A percentile compares a stretch with the other conserved stretches of the same genome.
Conservation (phyloP, 2,888 invertebrate genomes). For the Agapetus fuscipes region DNA sequence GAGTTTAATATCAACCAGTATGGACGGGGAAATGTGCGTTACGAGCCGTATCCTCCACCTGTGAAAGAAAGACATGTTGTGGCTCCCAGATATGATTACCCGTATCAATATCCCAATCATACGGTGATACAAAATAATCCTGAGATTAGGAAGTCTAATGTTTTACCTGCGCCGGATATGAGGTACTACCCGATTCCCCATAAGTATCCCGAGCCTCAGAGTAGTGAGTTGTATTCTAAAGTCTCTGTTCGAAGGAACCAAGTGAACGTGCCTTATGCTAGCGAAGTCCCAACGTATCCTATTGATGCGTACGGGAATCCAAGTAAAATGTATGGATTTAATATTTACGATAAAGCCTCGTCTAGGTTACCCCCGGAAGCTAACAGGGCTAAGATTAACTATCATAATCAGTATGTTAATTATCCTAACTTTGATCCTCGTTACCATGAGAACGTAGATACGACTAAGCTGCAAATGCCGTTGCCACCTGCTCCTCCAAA, state of each 20-base stretch:
- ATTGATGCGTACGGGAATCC: conserved; percentile 8
- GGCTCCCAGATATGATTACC: conserved; percentile 31
- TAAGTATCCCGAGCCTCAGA: conserved; percentile 8
- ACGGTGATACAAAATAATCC: conserved; percentile 7
- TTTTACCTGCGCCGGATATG: conserved; percentile 7
- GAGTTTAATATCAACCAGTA: conserved; percentile 8
- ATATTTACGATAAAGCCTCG: conserved; percentile 6
- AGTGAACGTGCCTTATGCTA: conserved; percentile 4
- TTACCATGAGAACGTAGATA: conserved; percentile 6
- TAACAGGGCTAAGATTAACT: conserved; percentile 10
- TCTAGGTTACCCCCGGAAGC: conserved; percentile 8
- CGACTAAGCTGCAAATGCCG: conserved; percentile 5
- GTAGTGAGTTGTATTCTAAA: conserved; percentile 6
- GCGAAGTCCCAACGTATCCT: conserved; percentile 5
- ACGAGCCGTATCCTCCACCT: conserved; percentile 38
- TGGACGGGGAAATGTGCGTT: conserved; percentile 24
- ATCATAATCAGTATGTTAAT: conserved; percentile 11
- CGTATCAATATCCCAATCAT: conserved; percentile 11
- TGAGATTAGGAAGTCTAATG: conserved; percentile 8
- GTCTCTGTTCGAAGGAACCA: conserved; percentile 8
- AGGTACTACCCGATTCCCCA: conserved; percentile 8
- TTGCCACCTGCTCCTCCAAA: too few species aligned
- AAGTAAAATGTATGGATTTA: conserved; percentile 9
- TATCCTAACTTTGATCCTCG: conserved; percentile 13
- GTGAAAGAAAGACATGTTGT: conserved; percentile 37